Base-by-base conservation (phyloP, 2,113 vertebrate genomes). In the Siniperca knerii region DNA sequence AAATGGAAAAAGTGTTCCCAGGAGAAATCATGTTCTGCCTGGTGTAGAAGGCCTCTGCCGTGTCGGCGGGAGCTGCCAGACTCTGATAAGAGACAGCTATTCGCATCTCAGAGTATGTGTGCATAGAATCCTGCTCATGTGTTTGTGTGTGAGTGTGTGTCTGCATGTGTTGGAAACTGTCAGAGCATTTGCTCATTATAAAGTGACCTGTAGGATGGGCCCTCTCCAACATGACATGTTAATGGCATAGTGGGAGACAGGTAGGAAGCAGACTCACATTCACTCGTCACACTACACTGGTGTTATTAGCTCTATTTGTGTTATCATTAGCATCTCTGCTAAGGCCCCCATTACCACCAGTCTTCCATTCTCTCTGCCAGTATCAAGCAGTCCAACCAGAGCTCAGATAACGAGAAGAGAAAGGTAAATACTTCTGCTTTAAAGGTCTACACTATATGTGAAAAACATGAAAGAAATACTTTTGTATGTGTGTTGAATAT, bases 1-100 rank as follows among this genome's bases (percentile, higher is more conserved):
- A 98, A 95, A 98, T 98, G 97, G 96, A 96, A 97, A 97, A 97
- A 97, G 96, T 96, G 96, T 95, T 97, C 98, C 97, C 97, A 82
- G 95, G 98, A 98, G 97, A 97, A 98, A 97, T 98, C 96, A 96
- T 94, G 96, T 96, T 97, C 96, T 96, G 96, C 96, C 96, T 96
- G 96, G 94, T 94, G 96, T 95, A 94, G 96, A 96, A 96, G 97
- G 84, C 87, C 90, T 91, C 81, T 67, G 79, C 87, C 82, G 64
- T 88, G 80, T 96, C 95, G 96, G 95, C 95, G 90, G 95, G 93
- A 95, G 95, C 95, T 97, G 83, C 96, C 96, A 96, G 95, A 87
- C 94, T 92, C 93, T 96, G 97, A 99, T 98, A 98, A 97, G 97
- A 97, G 95, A 90, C 95, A 96, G 96, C 94, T 95, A 87, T 89